These are phyloP conservation scores for Brachyptera putata DNA, from an alignment of 2,888 invertebrate species.

Conservation along the genomic window DNA sequence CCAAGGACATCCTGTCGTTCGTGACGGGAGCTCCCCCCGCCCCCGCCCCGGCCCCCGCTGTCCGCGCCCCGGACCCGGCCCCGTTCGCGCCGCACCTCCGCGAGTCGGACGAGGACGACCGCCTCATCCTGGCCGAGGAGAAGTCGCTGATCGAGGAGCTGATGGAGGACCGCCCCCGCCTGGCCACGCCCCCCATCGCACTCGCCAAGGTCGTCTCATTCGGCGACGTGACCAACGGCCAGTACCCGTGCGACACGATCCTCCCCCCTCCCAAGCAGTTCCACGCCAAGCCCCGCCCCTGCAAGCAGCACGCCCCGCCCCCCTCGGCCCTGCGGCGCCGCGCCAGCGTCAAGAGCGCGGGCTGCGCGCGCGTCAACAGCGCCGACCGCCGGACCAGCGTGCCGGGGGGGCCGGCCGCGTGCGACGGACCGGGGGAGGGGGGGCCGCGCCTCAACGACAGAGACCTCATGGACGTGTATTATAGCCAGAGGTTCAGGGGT, in stretches of 20 bases:
- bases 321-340: conserved; percentile 41
- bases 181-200: conserved; percentile 41
- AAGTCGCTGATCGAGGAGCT: conserved; percentile 27
- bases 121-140: conserved; percentile 24
- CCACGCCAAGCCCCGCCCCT: conserved; percentile 40
- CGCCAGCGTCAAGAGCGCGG: conserved; percentile 43
- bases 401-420: conserved; percentile 35
- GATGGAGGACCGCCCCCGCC: conserved; percentile 38
- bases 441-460: conserved; percentile 32
- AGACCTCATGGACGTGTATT: conserved; percentile 3
- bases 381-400: conserved; percentile 38
- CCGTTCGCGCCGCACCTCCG: conserved; percentile 39
- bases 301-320: conserved; percentile 1
- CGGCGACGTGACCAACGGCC: conserved; percentile 30
- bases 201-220: conserved; percentile 32
- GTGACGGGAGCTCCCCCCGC: not conserved
- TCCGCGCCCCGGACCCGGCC: conserved; percentile 31
- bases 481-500: conserved; percentile 6
- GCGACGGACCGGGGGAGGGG: conserved; percentile 39
- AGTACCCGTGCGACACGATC: conserved; percentile 39
- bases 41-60: not conserved
- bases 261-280: conserved; percentile 44
- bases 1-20: conserved; percentile 17
- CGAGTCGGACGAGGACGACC: conserved; percentile 32
- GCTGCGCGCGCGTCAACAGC: conserved; percentile 25